Evolutionary conservation across 2,888 invertebrate species (phyloP).

Genomic region (Hydrotaea cyrtoneurina): DNA sequence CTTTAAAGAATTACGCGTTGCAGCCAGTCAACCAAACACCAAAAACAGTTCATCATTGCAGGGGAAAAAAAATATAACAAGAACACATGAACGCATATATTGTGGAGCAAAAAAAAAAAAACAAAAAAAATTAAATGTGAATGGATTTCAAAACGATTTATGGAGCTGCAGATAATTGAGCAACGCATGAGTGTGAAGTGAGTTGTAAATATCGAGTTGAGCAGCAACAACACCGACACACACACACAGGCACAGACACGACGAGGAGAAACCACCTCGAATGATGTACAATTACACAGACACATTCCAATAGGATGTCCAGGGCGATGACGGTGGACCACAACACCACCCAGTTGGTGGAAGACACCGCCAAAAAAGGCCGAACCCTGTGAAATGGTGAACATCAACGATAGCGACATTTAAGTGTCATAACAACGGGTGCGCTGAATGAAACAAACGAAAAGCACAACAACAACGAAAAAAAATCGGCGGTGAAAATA

Average conservation of each 20-base stretch:
- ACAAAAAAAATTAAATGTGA: constrained; percentile 50
- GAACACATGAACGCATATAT: constrained; percentile 19
- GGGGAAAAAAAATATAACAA: background rate
- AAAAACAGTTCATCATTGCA: constrained; percentile 54
- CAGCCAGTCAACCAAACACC: background rate
- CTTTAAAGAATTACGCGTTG: constrained; percentile 23
- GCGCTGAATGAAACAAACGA: background rate
- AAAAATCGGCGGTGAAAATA: constrained; percentile 22
- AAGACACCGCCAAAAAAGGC: constrained; percentile 41
- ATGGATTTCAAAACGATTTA: constrained; percentile 67
- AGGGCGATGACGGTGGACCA: constrained; percentile 36
- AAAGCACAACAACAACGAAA: background rate
- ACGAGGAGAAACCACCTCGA: constrained; percentile 6
- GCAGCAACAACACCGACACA: background rate
- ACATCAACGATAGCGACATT: constrained; percentile 66
- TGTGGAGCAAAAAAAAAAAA: too few relatives aligned
- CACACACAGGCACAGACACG: background rate
- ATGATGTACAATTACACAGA: constrained; percentile 49
- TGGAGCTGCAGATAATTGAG: constrained; percentile 67
- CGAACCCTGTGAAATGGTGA: constrained; percentile 57
- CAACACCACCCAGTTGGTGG: constrained; percentile 29
- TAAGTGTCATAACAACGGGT: constrained; percentile 62
- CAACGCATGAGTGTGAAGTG: constrained; percentile 64
- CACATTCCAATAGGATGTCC: constrained; percentile 25
- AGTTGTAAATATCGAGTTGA: constrained; percentile 59